Base-by-base conservation (phyloP, 2,797 vertebrate species). In the Silurus lanzhouensis region DNA sequence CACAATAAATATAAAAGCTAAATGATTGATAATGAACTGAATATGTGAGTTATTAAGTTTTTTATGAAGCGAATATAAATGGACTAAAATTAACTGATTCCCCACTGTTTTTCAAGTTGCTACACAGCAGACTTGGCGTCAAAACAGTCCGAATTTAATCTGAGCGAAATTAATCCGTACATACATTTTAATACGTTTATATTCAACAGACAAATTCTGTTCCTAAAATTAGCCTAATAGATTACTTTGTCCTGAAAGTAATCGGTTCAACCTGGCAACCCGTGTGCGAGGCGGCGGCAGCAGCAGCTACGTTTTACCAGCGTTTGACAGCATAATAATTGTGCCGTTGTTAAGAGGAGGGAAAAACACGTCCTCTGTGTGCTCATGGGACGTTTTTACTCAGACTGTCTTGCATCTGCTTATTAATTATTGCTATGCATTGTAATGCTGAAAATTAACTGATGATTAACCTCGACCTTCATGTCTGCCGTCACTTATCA, bases 281-380 rank as follows among this genome's bases (percentile, higher is more conserved):
- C 6, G 3, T 8, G 15, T 27, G 52, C 19, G 19, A 38, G 1
- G 25, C 48, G 38, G 38, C 38, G 38, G 38, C 4, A 38, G 38
- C 38, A 58, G 46, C 52, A 82, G 8, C 46, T 82, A 38, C 27
- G 70, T 27, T 58, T 5, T 38, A 38, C 6, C 55, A 25, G 60
- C 6, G 31, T 60, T 71, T 76, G n/a, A 75, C 82, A 76, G 82
- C 5, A 55, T 19, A 74, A 83, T 5, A 76, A 83, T 38, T 76
- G 22, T 27, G 71, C 19, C 6, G 46, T 83, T 83, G 60, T 63
- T 75, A 22, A 52, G 44, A 64, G 25, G 12, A 38, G 27, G 68
- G 38, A 72, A 83, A 60, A 60, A 20, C 1, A 13, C 1, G 5
- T 67, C 76, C 1, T 72, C 7, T 61, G 55, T 17, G 31, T 60